A percentile compares a stretch with the other conserved stretches of the same genome.
phyloP scores from a whole-genome alignment of 2,888 invertebrate species.

The Sericinus montela region DNA sequence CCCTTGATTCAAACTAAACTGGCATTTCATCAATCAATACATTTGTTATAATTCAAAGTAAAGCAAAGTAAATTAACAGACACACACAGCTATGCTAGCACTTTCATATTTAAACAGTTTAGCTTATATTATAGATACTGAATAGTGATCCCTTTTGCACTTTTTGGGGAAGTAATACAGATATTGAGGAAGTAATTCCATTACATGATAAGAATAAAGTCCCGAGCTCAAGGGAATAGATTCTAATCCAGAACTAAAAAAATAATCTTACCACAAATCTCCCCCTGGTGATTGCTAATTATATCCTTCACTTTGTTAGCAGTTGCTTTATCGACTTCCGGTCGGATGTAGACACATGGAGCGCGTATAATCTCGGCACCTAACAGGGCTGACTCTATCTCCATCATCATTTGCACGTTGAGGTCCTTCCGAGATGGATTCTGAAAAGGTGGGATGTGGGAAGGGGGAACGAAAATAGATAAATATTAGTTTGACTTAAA shows the following conservation, averaged over 20 bases:
- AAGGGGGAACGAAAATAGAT: slow-evolving; percentile 29
- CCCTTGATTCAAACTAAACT: too few relatives aligned
- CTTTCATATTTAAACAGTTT: too few relatives aligned
- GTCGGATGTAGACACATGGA: slow-evolving; percentile 89
- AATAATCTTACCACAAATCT: slow-evolving; percentile 79
- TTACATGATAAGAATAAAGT: too few relatives aligned
- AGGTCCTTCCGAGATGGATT: slow-evolving; percentile 94
- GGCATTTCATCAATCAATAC: too few relatives aligned
- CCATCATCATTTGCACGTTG: slow-evolving; percentile 95
- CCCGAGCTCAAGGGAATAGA: too few relatives aligned
- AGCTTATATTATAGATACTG: too few relatives aligned
- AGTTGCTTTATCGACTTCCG: slow-evolving; percentile 91
- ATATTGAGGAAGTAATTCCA: too few relatives aligned
- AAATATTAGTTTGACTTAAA: slow-evolving; percentile 8
- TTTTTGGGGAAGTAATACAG: too few relatives aligned
- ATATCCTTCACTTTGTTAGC: slow-evolving; percentile 92
- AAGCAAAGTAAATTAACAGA: too few relatives aligned
- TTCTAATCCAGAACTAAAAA: neutral
- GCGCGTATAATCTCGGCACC: slow-evolving; percentile 88
- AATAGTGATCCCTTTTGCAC: too few relatives aligned
- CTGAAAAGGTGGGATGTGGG: slow-evolving; percentile 74
- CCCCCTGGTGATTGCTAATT: slow-evolving; percentile 91
- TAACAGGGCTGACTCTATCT: slow-evolving; percentile 90
- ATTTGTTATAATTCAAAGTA: too few relatives aligned
- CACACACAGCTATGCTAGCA: too few relatives aligned